phyloP scores from a whole-genome alignment of 2,797 vertebrate species.

The Varecia variegata region DNA sequence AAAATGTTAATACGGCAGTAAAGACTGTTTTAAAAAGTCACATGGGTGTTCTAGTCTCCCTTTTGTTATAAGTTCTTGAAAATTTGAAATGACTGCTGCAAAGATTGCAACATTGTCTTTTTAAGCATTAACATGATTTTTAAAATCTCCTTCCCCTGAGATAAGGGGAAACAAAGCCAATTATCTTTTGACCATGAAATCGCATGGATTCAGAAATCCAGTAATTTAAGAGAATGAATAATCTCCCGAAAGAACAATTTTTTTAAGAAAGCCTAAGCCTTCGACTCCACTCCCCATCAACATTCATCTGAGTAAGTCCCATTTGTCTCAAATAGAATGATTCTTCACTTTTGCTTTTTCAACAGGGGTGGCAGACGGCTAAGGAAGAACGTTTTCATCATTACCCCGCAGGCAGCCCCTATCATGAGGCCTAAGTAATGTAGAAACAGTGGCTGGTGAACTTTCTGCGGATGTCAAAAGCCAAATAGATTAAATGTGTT shows the following conservation, averaged over 20 bases:
- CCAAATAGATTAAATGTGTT: conserved; percentile 46
- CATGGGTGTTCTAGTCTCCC: background rate
- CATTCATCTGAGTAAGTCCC: background rate
- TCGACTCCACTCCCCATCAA: background rate
- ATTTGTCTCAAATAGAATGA: background rate
- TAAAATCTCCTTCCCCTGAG: background rate
- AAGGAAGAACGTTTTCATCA: background rate
- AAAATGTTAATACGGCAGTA: background rate
- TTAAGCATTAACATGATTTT: background rate
- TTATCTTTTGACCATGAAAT: conserved; percentile 1
- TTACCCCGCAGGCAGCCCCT: background rate
- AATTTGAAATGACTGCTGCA: background rate
- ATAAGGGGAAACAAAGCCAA: background rate
- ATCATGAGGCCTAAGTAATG: background rate
- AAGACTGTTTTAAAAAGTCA: background rate
- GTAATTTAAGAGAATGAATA: background rate
- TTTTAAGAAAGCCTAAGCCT: background rate
- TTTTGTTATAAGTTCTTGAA: background rate
- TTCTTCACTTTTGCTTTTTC: background rate
- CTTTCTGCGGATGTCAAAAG: conserved; percentile 27
- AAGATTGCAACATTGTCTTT: background rate
- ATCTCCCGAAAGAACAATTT: background rate
- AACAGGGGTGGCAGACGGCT: background rate
- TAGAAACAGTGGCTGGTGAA: conserved; percentile 1
- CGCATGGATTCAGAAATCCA: background rate